phyloP scores from a whole-genome alignment of 1,140 invertebrate genomes.

The Cardiocondyla obscurior region DNA sequence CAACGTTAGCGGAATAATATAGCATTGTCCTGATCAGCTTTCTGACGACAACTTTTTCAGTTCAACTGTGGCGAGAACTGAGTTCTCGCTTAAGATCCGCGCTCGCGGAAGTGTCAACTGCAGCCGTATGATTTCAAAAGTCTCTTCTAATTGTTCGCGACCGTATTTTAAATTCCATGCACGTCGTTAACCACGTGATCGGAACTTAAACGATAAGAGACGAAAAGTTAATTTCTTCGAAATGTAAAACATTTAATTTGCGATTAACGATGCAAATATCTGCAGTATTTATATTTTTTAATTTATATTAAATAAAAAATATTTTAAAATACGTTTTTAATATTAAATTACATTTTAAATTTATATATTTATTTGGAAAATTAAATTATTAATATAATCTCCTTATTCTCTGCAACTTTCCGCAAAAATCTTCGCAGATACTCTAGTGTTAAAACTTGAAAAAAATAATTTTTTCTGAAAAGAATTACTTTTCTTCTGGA shows the following conservation, averaged over 20 bases:
- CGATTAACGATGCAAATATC: neutral
- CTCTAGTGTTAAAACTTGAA: neutral
- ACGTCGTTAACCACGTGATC: conserved; percentile 15
- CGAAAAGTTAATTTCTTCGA: conserved; percentile 16
- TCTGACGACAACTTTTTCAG: neutral
- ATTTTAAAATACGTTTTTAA: neutral
- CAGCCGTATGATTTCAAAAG: conserved; percentile 10
- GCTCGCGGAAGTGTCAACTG: conserved; percentile 13
- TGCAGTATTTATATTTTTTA: neutral
- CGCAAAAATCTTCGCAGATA: neutral
- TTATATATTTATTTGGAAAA: neutral
- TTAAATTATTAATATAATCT: neutral
- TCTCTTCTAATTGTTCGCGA: conserved; percentile 21
- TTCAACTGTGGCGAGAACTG: conserved; percentile 4
- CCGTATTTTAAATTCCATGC: conserved; percentile 27
- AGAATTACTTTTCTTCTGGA: neutral
- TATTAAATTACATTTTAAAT: neutral
- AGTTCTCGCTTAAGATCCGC: conserved; percentile 29
- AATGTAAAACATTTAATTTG: neutral
- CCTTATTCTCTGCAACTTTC: neutral
- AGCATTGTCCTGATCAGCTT: neutral
- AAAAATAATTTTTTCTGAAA: neutral
- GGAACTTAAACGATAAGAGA: neutral
- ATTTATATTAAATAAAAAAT: neutral
- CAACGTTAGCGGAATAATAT: neutral